These are phyloP conservation scores for Enteromius thamalakanensis DNA, from an alignment of 2,797 vertebrate species.

Conservation along the genomic window DNA sequence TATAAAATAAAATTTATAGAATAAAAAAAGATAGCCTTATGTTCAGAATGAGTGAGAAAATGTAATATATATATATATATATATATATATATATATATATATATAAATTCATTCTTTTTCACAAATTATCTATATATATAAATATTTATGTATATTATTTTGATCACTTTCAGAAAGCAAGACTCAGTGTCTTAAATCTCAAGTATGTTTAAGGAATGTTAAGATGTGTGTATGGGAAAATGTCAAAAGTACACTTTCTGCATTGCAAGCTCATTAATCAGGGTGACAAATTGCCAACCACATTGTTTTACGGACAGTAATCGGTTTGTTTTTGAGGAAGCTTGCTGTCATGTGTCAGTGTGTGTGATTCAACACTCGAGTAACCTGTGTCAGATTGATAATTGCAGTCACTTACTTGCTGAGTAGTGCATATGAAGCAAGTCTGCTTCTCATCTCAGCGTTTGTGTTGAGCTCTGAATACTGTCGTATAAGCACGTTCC, in stretches of 20 bases:
- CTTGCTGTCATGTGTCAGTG: neutral
- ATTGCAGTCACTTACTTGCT: slow-evolving; percentile 14
- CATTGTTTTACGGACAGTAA: neutral
- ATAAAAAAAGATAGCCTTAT: neutral
- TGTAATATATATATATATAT: no score
- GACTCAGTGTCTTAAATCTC: neutral
- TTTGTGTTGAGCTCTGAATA: slow-evolving; percentile 37
- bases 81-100: no score
- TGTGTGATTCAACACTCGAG: neutral
- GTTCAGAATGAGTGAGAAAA: no score
- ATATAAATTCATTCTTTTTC: neutral
- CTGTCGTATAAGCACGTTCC: slow-evolving; percentile 44
- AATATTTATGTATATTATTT: neutral
- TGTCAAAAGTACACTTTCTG: neutral
- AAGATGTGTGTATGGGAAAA: neutral
- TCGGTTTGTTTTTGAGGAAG: neutral
- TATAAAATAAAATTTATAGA: neutral
- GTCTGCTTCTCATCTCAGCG: slow-evolving; percentile 21
- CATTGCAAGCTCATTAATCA: neutral
- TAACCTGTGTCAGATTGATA: neutral
- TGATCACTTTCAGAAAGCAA: neutral
- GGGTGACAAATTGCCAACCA: neutral
- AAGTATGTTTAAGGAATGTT: neutral
- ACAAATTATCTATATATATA: no score
- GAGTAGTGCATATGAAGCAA: slow-evolving; percentile 52